Evolutionary conservation across 2,888 invertebrate species (phyloP), one percentile per base, ranked within the genome.

Genomic region (Macropis europaea): DNA sequence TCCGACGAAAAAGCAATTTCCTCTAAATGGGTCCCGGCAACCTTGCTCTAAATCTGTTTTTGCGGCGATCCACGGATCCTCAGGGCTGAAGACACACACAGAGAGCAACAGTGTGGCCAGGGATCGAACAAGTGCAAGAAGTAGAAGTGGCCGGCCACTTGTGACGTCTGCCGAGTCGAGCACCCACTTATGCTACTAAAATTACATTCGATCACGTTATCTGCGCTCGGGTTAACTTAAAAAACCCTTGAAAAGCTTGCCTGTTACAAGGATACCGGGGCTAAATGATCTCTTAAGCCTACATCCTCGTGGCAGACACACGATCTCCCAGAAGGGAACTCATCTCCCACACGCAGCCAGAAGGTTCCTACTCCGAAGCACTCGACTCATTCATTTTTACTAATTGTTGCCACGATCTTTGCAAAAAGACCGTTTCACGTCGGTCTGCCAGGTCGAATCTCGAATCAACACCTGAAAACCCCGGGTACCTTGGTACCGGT

Each of bases 111-210:
- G 69, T 67, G 75, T 70, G 68, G 75, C 69, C 74, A 70, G 81
- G 74, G 82, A 76, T 81, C 74, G 83, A 77, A 83, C 86, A 86
- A 87, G 87, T 85, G 87, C 85, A 84, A 84, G 83, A 84, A 85
- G 80, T 72, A 81, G 81, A n/a, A 74, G 79, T 83, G 76, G 69
- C 81, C 75, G 76, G 74, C 84, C 86, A 87, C 89, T 89, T 81
- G 86, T 89, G 89, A 89, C 89, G 90, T 90, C 89, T 89, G 89
- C 87, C 81, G 71, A 75, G 82, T 90, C 89, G 84, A 90, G 90
- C 87, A 84, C 81, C n/a, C 89, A 89, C 90, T 90, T 88, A 88
- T 88, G 88, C 87, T 87, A 88, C 89, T 89, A 89, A 90, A 90
- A 90, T 90, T 89, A 89, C 87, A 88, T 87, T 89, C 89, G 87